Percentiles rank a stretch among this genome's conserved stretches.
phyloP scores from a whole-genome alignment of 2,113 vertebrate species.

The Myiozetetes cayanensis region DNA sequence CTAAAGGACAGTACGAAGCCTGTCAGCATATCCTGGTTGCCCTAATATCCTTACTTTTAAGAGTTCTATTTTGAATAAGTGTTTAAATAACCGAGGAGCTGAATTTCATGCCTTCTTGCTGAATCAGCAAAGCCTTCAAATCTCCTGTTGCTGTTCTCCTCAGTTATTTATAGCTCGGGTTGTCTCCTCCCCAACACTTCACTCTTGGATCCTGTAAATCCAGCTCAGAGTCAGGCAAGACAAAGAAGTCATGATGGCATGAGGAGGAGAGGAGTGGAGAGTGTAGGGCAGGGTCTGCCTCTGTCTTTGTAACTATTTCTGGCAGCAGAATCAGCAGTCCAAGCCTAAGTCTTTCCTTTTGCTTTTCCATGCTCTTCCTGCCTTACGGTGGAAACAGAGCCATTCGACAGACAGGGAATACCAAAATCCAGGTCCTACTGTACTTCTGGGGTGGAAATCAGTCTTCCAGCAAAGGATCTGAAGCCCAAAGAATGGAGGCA shows the following conservation, averaged over 20 bases:
- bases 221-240: background rate
- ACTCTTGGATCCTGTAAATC: background rate
- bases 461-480: background rate
- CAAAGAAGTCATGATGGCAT: accelerated
- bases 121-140: background rate
- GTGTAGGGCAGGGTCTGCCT: background rate
- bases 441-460: background rate
- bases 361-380: background rate
- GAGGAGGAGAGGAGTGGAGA: background rate
- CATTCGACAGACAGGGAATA: background rate
- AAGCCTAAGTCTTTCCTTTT: background rate
- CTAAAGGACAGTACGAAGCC: background rate
- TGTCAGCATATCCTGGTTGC: background rate
- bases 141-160: background rate
- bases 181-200: background rate
- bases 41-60: background rate
- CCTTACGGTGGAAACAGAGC: background rate
- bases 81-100: background rate
- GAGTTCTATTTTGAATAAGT: background rate
- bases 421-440: background rate
- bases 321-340: background rate
- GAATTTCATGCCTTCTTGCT: background rate
- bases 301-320: background rate
- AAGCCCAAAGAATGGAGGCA: background rate
- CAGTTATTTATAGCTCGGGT: background rate